These are phyloP conservation scores for Anoura caudifer DNA, from an alignment of 2,113 vertebrate species.

Conservation along the genomic window DNA sequence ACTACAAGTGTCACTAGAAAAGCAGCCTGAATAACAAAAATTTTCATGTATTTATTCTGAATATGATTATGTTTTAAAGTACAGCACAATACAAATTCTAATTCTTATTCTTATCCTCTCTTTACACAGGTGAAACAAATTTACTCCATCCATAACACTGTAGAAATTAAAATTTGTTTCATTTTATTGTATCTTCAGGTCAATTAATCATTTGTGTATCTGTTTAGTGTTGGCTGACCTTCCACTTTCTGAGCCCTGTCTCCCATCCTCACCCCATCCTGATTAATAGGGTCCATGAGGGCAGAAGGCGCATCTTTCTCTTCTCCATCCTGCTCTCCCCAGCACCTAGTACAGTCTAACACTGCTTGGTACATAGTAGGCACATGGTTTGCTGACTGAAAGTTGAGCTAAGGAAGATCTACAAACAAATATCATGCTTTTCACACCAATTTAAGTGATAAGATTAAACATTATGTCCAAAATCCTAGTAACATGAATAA, in stretches of 20 bases:
- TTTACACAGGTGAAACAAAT: not conserved
- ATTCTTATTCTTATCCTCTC: not conserved
- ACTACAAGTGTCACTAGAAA: not conserved
- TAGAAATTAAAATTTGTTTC: slow-evolving; percentile 2
- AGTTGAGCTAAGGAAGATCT: not conserved
- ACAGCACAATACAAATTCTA: not conserved
- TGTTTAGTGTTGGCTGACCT: not conserved
- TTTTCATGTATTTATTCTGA: slow-evolving; percentile 6
- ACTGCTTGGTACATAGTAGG: not conserved
- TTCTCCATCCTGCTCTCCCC: not conserved
- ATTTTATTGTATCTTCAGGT: slow-evolving; percentile 20
- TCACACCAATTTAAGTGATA: not conserved
- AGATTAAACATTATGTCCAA: slow-evolving; percentile 17
- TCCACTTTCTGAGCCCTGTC: not conserved
- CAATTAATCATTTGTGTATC: not conserved
- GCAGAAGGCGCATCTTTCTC: not conserved
- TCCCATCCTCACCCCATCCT: not conserved
- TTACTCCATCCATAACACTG: not conserved
- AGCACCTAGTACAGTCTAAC: not conserved
- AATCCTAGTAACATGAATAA: not conserved
- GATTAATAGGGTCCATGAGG: not conserved
- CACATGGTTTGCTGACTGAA: not conserved
- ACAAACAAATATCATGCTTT: not conserved
- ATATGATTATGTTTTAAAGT: not conserved
- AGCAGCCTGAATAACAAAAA: not conserved